Base-by-base conservation (phyloP, 2,113 vertebrate species). In the Catharus minimus region DNA sequence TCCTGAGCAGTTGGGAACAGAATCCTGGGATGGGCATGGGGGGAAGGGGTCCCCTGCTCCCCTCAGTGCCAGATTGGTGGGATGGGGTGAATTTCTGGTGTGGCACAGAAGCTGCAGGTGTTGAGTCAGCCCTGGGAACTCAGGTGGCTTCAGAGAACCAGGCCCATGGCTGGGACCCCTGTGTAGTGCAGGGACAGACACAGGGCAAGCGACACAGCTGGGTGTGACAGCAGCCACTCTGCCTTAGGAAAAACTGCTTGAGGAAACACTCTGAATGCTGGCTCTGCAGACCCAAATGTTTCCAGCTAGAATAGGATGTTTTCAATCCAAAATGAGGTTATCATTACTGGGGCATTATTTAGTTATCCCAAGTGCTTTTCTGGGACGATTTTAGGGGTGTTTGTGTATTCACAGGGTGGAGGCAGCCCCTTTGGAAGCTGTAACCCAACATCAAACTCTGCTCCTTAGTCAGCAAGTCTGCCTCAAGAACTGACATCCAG, bases 381-480 rank as follows among this genome's bases (percentile, higher is more conserved):
- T 10, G n/a, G 58, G 55, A 10, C 58, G 75, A 24, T 53, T 82
- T 77, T 36, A 8, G 32, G 24, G 11, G 26, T 49, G 24, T 50
- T 47, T 75, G 24, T 16, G 21, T 8, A 22, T 5, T 52, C 13
- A 15, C 1, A 66, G 55, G 46, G 24, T 80, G 43, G 39, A 22
- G 33, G 72, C 11, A n/a, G 60, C 76, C 71, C n/a, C 72, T 83
- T 23, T 19, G n/a, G 58, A 64, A 71, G 23, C 76, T 52, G 61
- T 3, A 91, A 66, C 39, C 72, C 60, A 83, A 5, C 46, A 16
- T 66, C 39, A 46, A 68, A 11, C 27, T 0, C 39, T 26, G 46
- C 52, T 90, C 61, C 92, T 90, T 62, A 87, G 74, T 88, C 77
- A 95, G 95, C 86, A 89, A 0, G 46, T 93, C 78, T 49, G 55